phyloP scores from a whole-genome alignment of 1,140 invertebrate species.

The Drosophila kurseongensis region DNA sequence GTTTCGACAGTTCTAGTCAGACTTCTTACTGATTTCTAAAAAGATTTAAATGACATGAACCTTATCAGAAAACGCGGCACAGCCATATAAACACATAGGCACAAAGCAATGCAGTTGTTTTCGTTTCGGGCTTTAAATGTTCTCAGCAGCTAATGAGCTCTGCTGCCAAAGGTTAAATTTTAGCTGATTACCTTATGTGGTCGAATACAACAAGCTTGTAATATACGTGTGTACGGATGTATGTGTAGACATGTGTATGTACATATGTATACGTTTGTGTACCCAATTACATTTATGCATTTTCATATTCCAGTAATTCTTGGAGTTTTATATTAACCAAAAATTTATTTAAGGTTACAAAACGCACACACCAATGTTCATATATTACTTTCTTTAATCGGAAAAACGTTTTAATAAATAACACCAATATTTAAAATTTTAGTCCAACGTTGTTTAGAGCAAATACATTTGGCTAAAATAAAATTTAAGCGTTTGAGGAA shows the following conservation, averaged over 20 bases:
- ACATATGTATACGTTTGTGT: too few relatives aligned
- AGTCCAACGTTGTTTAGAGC: too few relatives aligned
- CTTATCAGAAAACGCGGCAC: constrained; percentile 20
- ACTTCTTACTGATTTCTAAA: constrained; percentile 14
- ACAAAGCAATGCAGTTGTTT: constrained; percentile 18
- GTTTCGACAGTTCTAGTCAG: not conserved
- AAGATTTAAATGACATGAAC: not conserved
- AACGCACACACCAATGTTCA: too few relatives aligned
- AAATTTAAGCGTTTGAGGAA: too few relatives aligned
- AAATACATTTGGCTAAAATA: too few relatives aligned
- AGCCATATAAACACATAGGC: not conserved
- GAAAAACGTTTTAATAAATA: too few relatives aligned
- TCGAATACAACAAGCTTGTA: not conserved
- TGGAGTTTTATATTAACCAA: not conserved
- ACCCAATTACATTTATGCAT: not conserved
- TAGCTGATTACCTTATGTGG: constrained; percentile 28
- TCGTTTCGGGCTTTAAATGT: constrained; percentile 4
- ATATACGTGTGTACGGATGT: not conserved
- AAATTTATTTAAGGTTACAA: not conserved
- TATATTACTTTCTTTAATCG: too few relatives aligned
- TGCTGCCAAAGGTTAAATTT: constrained; percentile 30
- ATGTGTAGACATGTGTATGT: too few relatives aligned
- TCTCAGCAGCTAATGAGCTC: constrained; percentile 2
- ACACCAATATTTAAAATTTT: too few relatives aligned
- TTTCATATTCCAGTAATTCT: not conserved